Evolutionary conservation across 2,888 invertebrate species (phyloP).

Genomic region (Abscondita cerata): DNA sequence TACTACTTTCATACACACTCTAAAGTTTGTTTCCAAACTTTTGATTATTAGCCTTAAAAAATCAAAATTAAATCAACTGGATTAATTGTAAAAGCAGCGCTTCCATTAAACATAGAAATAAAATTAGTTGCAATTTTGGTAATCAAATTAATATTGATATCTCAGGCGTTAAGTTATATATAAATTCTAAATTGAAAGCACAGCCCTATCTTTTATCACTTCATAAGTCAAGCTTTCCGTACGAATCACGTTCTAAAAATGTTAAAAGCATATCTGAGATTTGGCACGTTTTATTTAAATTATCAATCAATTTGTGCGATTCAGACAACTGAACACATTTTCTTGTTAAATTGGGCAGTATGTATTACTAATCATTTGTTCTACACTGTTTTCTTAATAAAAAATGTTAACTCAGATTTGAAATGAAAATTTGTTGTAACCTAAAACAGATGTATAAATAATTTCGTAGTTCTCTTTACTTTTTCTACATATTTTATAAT

Average conservation of each 20-base stretch:
- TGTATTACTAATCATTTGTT: not conserved
- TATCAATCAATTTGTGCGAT: slow-evolving; percentile 15
- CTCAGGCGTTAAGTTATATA: slow-evolving; percentile 18
- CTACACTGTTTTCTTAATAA: too few relatives aligned
- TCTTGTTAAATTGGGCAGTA: not conserved
- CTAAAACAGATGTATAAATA: too few relatives aligned
- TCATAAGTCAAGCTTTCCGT: slow-evolving; percentile 11
- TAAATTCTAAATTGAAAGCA: slow-evolving; percentile 36
- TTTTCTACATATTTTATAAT: too few relatives aligned
- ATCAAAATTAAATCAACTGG: too few relatives aligned
- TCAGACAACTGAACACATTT: slow-evolving; percentile 15
- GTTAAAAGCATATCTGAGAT: slow-evolving; percentile 13
- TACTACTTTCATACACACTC: too few relatives aligned
- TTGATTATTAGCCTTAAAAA: too few relatives aligned
- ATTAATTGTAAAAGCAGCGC: too few relatives aligned
- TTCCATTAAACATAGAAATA: too few relatives aligned
- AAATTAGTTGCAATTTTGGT: not conserved
- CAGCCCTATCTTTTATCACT: slow-evolving; percentile 24
- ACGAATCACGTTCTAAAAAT: slow-evolving; percentile 11
- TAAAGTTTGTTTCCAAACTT: too few relatives aligned
- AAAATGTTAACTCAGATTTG: too few relatives aligned
- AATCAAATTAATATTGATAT: slow-evolving; percentile 13
- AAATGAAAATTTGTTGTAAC: too few relatives aligned
- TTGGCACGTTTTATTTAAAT: slow-evolving; percentile 9
- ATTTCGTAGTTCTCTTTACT: too few relatives aligned